Percentiles rank a stretch among this genome's conserved stretches.
phyloP scores from a whole-genome alignment of 2,888 invertebrate genomes.

The Corythucha ciliata region DNA sequence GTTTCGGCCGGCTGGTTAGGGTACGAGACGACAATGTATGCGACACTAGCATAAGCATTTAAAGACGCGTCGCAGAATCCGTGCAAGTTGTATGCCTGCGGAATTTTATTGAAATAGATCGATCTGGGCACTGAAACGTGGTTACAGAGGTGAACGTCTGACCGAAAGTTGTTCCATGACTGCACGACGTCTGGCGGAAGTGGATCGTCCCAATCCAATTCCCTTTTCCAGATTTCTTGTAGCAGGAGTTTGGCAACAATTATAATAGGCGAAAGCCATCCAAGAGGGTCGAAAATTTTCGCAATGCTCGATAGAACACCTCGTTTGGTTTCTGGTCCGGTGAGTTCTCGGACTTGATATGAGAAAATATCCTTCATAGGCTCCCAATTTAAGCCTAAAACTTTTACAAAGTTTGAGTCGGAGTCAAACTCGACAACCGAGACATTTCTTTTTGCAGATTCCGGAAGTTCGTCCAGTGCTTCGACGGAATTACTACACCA shows the following conservation, averaged over 20 bases:
- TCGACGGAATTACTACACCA: constrained; percentile 9
- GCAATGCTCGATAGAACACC: constrained; percentile 19
- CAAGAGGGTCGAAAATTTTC: constrained; percentile 30
- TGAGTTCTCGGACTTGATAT: constrained; percentile 7
- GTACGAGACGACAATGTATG: neutral
- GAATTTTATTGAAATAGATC: neutral
- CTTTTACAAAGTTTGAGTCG: constrained; percentile 21
- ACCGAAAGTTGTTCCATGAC: constrained; percentile 9
- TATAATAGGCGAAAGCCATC: too few species aligned
- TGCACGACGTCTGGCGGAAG: constrained; percentile 14
- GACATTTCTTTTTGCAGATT: too few species aligned
- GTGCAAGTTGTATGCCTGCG: too few species aligned
- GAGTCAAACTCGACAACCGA: too few species aligned
- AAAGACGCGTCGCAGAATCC: constrained; percentile 20
- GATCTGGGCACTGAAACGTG: too few species aligned
- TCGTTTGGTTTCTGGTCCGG: constrained; percentile 16
- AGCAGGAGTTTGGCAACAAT: constrained; percentile 30
- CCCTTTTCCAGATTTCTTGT: constrained; percentile 29
- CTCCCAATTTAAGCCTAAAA: constrained; percentile 31
- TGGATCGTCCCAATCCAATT: constrained; percentile 31
- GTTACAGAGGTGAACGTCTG: too few species aligned
- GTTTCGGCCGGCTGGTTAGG: too few species aligned
- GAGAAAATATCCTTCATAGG: constrained; percentile 23
- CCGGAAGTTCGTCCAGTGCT: too few species aligned
- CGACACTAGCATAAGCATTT: constrained; percentile 5